Base-by-base conservation (phyloP, 2,113 vertebrate species). In the Triplophysa tibetana region DNA sequence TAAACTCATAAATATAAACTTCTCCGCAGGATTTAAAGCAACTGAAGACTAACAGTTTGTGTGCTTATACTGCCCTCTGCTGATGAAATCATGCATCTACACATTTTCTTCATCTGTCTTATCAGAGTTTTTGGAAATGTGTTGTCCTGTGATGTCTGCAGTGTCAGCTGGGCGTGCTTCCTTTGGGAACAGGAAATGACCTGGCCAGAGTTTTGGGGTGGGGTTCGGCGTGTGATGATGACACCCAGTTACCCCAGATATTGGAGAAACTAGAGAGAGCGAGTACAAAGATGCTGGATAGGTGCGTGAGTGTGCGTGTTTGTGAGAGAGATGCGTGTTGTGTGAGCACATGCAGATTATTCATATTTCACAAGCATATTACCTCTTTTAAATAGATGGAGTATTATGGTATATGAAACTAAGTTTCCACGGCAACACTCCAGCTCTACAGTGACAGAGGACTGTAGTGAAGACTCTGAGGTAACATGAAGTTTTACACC, bases 231-330 rank as follows among this genome's bases (percentile, higher is more conserved):
- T 99, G 97, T 19, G 98, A 99, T 0, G 98, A 99, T 0, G 96
- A 99, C 84, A 91, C 96, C 0, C 97, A 98, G 86, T 94, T 99
- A 50, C 98, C 97, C 0, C 96, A 99, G 89, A 99, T 99, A 79
- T 89, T 99, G 88, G 97, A 98, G 86, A 99, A 99, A 83, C 94
- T 99, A 87, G 98, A 99, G 87, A 92, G 98, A 82, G 98, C 97
- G 84, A 97, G 96, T 88, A 99, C 97, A 70, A 99, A 99, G 92
- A 99, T 99, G 98, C 82, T 99, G 69, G 97, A 99, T 93, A 95
- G 97, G 96, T 97, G 33, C 56, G 78, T 33, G 29, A 61, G 29
- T 23, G 8, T 54, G 75, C 26, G 17, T 52, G 9, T 21, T 2
- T n/a, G 16, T 9, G 7, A 8, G 17, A 43, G 8, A 19, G 17